Evolutionary conservation across 2,888 invertebrate genomes (phyloP).

Genomic region (Muscina levida): DNA sequence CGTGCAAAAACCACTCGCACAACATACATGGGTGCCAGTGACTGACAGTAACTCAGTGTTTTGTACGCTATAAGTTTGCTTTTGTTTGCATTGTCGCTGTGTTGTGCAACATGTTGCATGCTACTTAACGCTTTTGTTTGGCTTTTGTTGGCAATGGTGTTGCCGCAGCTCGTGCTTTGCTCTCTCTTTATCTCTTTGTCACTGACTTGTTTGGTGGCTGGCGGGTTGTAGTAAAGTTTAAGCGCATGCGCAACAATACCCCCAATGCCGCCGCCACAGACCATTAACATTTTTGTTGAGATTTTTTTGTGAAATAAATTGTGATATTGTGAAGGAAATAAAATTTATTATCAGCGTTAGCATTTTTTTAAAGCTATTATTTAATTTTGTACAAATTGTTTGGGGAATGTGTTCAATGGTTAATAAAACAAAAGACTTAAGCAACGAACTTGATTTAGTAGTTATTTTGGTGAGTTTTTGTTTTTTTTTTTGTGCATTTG

Average conservation of each 20-base stretch:
- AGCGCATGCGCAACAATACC: background rate
- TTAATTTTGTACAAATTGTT: conserved; percentile 65
- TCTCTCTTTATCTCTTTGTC: conserved; percentile 10
- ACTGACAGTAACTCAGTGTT: conserved; percentile 57
- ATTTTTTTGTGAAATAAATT: conserved; percentile 57
- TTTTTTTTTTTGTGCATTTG: too few species aligned
- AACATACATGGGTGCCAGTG: conserved; percentile 45
- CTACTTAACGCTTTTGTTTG: conserved; percentile 58
- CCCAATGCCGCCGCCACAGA: background rate
- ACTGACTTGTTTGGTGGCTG: conserved; percentile 61
- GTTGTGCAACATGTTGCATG: conserved; percentile 64
- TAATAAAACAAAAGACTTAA: conserved; percentile 44
- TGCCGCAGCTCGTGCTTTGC: conserved; percentile 46
- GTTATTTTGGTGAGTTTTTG: too few species aligned
- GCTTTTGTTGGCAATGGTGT: too few species aligned
- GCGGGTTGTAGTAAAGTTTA: conserved; percentile 36
- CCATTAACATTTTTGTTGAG: conserved; percentile 58
- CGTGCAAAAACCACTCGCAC: too few species aligned
- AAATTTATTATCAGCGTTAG: conserved; percentile 53
- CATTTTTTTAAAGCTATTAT: conserved; percentile 57
- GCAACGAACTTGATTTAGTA: conserved; percentile 31
- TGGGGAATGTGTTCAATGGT: background rate
- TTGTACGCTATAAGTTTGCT: conserved; percentile 32
- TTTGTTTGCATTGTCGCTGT: conserved; percentile 22
- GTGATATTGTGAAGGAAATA: conserved; percentile 48